These are phyloP conservation scores for Mus caroli DNA, from an alignment of 2,797 vertebrate species.

Conservation along the genomic window DNA sequence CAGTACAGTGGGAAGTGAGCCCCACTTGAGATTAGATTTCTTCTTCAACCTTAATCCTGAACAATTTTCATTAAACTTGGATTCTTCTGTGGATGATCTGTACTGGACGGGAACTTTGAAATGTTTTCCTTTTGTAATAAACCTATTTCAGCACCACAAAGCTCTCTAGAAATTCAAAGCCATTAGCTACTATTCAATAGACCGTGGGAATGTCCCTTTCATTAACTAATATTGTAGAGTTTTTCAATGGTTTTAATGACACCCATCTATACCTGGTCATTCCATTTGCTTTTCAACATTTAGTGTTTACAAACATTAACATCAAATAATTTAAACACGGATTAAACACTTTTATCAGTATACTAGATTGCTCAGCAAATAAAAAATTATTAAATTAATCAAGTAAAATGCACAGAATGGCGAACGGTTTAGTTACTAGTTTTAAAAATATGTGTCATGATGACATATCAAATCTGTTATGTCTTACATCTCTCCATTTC, in stretches of 20 bases:
- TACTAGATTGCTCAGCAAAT: neutral
- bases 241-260: conserved; percentile 20
- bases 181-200: neutral
- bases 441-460: conserved; percentile 6
- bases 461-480: neutral
- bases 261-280: conserved; percentile 1
- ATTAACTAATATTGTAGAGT: conserved; percentile 33
- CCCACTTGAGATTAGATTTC: conserved; percentile 60
- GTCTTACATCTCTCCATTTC: neutral
- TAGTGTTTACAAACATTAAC: conserved; percentile 29
- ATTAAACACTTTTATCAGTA: neutral
- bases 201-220: conserved; percentile 4
- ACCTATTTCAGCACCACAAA: conserved; percentile 54
- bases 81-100: conserved; percentile 46
- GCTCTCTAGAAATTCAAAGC: conserved; percentile 28
- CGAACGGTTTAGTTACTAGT: neutral
- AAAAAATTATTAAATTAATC: conserved; percentile 12
- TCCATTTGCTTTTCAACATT: conserved; percentile 11
- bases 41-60: conserved; percentile 58
- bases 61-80: conserved; percentile 63
- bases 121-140: conserved; percentile 42
- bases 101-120: neutral
- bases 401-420: neutral
- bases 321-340: conserved; percentile 35
- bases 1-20: neutral